Evolutionary conservation across 2,888 invertebrate genomes (phyloP), one percentile per base, ranked within the genome.

Genomic region (Stenodema calcarata): DNA sequence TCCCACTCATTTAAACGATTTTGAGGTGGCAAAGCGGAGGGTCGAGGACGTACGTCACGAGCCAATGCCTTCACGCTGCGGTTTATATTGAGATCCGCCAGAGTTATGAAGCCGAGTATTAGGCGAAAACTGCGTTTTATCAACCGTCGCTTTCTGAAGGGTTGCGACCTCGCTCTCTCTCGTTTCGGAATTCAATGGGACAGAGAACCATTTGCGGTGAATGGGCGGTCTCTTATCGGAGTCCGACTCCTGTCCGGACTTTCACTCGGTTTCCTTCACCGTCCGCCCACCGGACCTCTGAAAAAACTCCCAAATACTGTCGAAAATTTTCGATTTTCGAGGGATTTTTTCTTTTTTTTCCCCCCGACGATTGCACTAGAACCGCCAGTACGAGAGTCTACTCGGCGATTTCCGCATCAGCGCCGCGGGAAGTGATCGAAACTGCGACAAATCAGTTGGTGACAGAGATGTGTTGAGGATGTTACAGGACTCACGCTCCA

Each of bases 121-220:
- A 12, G 47, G 50, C 50, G 50, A 50, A 44, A 44, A 50, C 50
- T 50, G 50, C 50, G 50, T 50, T 50, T n/a, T 50, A 50, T 50
- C 50, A 50, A 18, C 50, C 50, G n/a, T 16, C 44, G n/a, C n/a
- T 50, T 0, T 16, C 16, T n/a, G 16, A 47, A 16, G 47, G 47
- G 12, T 12, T 42, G 42, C 42, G 47, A 16, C 47, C 12, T 12
- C 14, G 42, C 6, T n/a, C n/a, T n/a, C n/a, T n/a, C n/a, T n/a
- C n/a, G n/a, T n/a, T n/a, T 16, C 62, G 62, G 62, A 62, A 62
- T 62, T 62, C 62, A 62, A 62, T 23, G 62, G 62, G 62, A 18
- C 18, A 27, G 62, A 16, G 54, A 27, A n/a, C 78, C 44, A 78
- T 78, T 78, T 78, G 78, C 78, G 18, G 41, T 78, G 78, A 78